These are phyloP conservation scores for Spongia lamella DNA, from an alignment of 37 sponge, comb jelly and placozoan genomes.

Conservation along the genomic window DNA sequence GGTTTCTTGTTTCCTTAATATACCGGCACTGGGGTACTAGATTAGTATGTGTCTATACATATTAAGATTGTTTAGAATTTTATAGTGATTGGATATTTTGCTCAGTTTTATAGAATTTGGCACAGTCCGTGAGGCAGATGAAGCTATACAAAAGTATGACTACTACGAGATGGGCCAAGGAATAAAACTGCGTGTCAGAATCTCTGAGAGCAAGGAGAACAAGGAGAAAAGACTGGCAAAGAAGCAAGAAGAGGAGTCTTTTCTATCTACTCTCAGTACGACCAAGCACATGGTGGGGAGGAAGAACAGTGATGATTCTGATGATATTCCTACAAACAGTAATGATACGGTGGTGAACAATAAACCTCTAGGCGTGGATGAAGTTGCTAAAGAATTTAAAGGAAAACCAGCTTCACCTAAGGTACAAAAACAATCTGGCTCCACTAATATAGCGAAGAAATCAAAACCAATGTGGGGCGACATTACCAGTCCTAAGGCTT, in stretches of 20 bases:
- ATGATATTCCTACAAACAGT: not conserved
- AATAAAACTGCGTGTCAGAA: slow-evolving; percentile 46
- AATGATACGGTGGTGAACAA: not conserved
- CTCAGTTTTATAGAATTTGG: slow-evolving; percentile 62
- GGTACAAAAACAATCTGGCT: no score
- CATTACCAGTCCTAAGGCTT: no score
- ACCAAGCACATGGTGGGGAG: not conserved
- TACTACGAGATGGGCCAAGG: slow-evolving; percentile 49
- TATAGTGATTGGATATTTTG: not conserved
- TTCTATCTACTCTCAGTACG: slow-evolving; percentile 39
- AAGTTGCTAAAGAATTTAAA: not conserved
- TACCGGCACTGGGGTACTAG: no score
- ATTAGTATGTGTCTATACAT: no score
- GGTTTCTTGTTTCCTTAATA: no score
- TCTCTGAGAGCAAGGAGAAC: slow-evolving; percentile 25
- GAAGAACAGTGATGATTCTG: not conserved
- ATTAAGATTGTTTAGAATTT: no score
- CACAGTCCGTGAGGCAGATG: slow-evolving; percentile 60
- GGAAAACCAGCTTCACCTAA: no score
- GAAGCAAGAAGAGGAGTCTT: slow-evolving; percentile 19
- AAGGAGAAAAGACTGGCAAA: slow-evolving; percentile 19
- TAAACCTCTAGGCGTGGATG: not conserved
- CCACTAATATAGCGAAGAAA: no score
- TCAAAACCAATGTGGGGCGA: no score
- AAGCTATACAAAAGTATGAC: slow-evolving; percentile 38